A percentile compares a stretch with the other conserved stretches of the same genome.
phyloP scores from a whole-genome alignment of 2,888 invertebrate genomes.

The Volucella zonaria region DNA sequence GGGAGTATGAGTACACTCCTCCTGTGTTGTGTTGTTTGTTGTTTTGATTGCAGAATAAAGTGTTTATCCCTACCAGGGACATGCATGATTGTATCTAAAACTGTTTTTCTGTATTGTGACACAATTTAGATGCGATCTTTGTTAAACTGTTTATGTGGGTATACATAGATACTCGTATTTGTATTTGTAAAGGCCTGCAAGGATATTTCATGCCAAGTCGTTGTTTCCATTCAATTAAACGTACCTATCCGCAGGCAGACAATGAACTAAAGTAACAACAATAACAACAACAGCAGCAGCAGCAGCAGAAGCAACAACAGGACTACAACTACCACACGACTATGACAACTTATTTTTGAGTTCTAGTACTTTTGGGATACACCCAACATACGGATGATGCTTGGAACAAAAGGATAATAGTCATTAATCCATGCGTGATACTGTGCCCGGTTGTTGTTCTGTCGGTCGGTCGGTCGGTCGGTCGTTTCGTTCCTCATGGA shows the following conservation, averaged over 20 bases:
- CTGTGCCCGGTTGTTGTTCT: slow-evolving; percentile 23
- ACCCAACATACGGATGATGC: slow-evolving; percentile 5
- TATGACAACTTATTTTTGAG: slow-evolving; percentile 44
- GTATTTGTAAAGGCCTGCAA: not conserved
- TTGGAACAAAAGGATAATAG: slow-evolving; percentile 70
- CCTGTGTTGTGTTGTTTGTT: slow-evolving; percentile 42
- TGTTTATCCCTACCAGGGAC: slow-evolving; percentile 68
- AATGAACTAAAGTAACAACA: slow-evolving; percentile 1
- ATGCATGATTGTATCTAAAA: slow-evolving; percentile 62
- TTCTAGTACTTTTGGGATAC: slow-evolving; percentile 21
- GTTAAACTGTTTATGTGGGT: slow-evolving; percentile 53
- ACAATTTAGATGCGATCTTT: slow-evolving; percentile 69
- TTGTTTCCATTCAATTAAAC: slow-evolving; percentile 74
- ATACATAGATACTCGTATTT: not conserved
- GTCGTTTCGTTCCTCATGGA: slow-evolving; percentile 1
- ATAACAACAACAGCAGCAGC: slow-evolving; percentile 11
- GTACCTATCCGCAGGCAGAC: slow-evolving; percentile 59
- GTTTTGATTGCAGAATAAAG: slow-evolving; percentile 73
- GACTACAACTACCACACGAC: not conserved
- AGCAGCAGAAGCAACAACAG: too few relatives aligned
- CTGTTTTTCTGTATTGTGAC: slow-evolving; percentile 64
- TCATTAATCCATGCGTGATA: slow-evolving; percentile 74
- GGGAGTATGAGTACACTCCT: not conserved
- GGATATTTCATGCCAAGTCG: slow-evolving; percentile 54
- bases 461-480: slow-evolving; percentile 17